phyloP scores from a whole-genome alignment of 2,797 vertebrate genomes.

The Nannoperca australis region DNA sequence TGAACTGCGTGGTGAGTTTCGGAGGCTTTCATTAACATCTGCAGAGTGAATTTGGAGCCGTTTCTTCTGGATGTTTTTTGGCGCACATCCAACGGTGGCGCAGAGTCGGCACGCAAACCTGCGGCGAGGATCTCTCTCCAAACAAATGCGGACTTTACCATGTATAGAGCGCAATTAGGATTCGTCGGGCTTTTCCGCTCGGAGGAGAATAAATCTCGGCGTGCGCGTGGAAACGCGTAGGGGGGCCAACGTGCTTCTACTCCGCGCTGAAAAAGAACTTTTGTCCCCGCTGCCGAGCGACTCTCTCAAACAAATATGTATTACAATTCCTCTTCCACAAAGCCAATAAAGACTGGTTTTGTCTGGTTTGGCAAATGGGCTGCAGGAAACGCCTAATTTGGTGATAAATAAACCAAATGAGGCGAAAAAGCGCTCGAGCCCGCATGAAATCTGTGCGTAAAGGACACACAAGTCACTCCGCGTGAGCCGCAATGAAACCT shows the following conservation, averaged over 20 bases:
- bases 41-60: slow-evolving; percentile 65
- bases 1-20: slow-evolving; percentile 5
- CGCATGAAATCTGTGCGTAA: slow-evolving; percentile 52
- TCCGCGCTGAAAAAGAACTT: slow-evolving; percentile 16
- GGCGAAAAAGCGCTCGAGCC: slow-evolving; percentile 21
- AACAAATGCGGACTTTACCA: slow-evolving; percentile 63
- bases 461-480: slow-evolving; percentile 37
- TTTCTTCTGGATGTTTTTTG: slow-evolving; percentile 47
- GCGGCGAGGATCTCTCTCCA: slow-evolving; percentile 49
- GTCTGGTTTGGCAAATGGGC: neutral
- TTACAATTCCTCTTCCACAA: neutral
- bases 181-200: neutral
- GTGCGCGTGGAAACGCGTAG: slow-evolving; percentile 61
- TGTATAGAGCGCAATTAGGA: slow-evolving; percentile 57
- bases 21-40: slow-evolving; percentile 67
- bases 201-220: slow-evolving; percentile 40
- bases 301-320: slow-evolving; percentile 11
- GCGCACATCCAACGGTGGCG: slow-evolving; percentile 67
- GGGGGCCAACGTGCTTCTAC: slow-evolving; percentile 41
- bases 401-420: slow-evolving; percentile 32
- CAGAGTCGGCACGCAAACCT: slow-evolving; percentile 54
- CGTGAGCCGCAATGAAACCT: slow-evolving; percentile 30
- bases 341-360: neutral
- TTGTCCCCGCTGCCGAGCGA: slow-evolving; percentile 24
- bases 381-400: slow-evolving; percentile 32